Conservation (phyloP, 2,797 vertebrate genomes). For the Hypotaenidia philippensis region DNA sequence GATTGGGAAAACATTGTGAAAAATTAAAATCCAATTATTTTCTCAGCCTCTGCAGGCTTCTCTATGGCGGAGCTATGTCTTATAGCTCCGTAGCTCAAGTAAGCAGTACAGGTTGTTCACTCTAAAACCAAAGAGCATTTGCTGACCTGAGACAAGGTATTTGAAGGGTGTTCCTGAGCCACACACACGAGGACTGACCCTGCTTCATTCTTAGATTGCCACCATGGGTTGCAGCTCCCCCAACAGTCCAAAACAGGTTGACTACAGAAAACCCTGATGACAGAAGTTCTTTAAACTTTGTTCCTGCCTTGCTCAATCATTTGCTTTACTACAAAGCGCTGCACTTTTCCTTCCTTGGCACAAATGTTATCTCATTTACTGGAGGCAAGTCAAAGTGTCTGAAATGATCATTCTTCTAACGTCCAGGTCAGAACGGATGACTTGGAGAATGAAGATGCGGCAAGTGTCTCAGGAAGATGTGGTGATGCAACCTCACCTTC, state of each 20-base stretch:
- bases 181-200: neutral
- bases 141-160: neutral
- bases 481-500: no score
- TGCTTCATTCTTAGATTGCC: neutral
- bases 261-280: neutral
- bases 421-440: rapidly evolving
- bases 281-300: neutral
- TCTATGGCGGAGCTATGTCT: neutral
- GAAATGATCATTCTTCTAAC: rapidly evolving
- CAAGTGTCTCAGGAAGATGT: neutral
- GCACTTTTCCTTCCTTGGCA: neutral
- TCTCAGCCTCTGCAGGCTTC: neutral
- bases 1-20: neutral
- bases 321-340: neutral
- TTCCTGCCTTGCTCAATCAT: neutral
- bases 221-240: neutral
- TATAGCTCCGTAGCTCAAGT: neutral
- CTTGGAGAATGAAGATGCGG: neutral
- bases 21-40: neutral
- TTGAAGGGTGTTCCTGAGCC: neutral
- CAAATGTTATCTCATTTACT: neutral
- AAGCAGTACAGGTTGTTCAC: neutral
- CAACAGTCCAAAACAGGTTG: neutral
- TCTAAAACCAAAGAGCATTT: neutral
- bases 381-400: neutral